phyloP scores from a whole-genome alignment of 2,888 invertebrate genomes.

The Drosophila hamatofila region DNA sequence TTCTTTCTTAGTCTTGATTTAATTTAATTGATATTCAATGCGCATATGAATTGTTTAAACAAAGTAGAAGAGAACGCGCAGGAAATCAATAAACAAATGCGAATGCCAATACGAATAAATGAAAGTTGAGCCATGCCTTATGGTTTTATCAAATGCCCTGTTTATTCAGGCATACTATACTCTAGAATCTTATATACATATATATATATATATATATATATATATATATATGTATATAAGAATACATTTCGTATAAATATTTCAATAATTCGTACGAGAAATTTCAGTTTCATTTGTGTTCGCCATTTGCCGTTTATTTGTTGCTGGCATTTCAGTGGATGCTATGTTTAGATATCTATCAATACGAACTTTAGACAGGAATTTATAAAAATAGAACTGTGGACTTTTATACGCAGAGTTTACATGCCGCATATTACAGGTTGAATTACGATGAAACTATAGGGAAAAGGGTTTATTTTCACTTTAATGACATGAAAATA shows the following conservation, averaged over 20 bases:
- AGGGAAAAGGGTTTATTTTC: background rate
- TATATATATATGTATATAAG: background rate
- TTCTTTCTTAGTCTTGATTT: slow-evolving; percentile 40
- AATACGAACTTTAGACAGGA: slow-evolving; percentile 29
- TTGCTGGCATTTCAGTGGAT: slow-evolving; percentile 44
- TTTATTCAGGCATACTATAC: slow-evolving; percentile 31
- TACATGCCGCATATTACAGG: background rate
- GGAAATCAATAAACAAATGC: slow-evolving; percentile 54
- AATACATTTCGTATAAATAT: slow-evolving; percentile 23
- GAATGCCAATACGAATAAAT: slow-evolving; percentile 32
- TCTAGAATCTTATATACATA: slow-evolving; percentile 2
- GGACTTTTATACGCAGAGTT: background rate
- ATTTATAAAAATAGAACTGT: slow-evolving; percentile 27
- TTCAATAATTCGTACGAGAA: slow-evolving; percentile 32
- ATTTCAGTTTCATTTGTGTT: slow-evolving; percentile 41
- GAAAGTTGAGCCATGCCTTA: slow-evolving; percentile 47
- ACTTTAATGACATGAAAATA: background rate
- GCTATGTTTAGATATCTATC: slow-evolving; percentile 56
- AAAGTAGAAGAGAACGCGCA: slow-evolving; percentile 38
- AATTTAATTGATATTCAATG: slow-evolving; percentile 54
- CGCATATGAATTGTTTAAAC: slow-evolving; percentile 45
- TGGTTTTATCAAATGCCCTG: slow-evolving; percentile 27
- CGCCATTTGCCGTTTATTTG: slow-evolving; percentile 31
- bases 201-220: background rate
- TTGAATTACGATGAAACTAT: background rate